Evolutionary conservation across 2,113 vertebrate species (phyloP).

Genomic region (Cyrtonyx montezumae): DNA sequence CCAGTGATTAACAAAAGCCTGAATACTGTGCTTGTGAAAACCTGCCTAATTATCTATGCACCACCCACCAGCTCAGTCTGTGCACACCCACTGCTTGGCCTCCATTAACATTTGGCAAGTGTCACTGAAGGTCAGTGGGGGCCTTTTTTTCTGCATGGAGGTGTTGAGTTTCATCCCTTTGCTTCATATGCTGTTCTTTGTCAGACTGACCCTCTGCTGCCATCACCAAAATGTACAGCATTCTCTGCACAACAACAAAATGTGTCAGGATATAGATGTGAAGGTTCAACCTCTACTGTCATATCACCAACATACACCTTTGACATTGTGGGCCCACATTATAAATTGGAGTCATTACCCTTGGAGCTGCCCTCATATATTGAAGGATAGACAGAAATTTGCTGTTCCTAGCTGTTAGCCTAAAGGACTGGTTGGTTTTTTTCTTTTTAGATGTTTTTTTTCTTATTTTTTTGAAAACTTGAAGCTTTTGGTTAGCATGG

Average conservation of each 20-base stretch:
- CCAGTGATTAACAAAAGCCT: background rate
- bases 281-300: too few species aligned
- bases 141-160: too few species aligned
- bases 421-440: background rate
- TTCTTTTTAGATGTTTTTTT: too few species aligned
- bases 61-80: too few species aligned
- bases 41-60: too few species aligned
- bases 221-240: too few species aligned
- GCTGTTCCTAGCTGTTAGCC: background rate
- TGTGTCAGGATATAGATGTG: too few species aligned
- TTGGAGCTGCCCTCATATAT: background rate
- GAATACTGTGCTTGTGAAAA: background rate
- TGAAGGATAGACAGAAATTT: background rate
- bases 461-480: background rate
- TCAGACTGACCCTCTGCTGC: too few species aligned
- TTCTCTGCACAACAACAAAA: too few species aligned
- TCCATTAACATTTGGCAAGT: background rate
- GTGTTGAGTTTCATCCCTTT: too few species aligned
- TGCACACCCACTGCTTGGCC: background rate
- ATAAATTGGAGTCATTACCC: background rate
- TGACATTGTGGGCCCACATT: background rate
- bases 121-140: background rate
- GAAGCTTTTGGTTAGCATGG: background rate
- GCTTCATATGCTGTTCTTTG: too few species aligned
- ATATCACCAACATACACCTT: too few species aligned